Conservation (phyloP, 2,888 invertebrate genomes). For the Bhutanitis thaidina region DNA sequence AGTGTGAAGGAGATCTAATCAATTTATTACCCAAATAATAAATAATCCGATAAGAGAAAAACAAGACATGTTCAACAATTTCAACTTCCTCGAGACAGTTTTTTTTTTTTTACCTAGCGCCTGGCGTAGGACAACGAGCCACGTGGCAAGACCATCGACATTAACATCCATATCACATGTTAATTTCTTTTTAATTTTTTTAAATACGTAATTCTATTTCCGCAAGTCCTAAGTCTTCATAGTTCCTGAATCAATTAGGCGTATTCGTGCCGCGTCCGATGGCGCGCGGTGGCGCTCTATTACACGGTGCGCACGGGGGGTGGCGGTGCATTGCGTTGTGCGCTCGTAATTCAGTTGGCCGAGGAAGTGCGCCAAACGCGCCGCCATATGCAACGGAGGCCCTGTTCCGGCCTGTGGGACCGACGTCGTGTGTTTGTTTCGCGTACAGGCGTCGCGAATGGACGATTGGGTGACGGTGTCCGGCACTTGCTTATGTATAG, state of each 20-base stretch:
- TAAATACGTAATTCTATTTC: neutral
- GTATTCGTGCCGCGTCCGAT: neutral
- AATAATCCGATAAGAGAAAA: too few relatives aligned
- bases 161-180: too few relatives aligned
- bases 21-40: too few relatives aligned
- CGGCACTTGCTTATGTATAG: too few relatives aligned
- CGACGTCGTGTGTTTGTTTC: neutral
- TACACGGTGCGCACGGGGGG: neutral
- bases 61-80: too few relatives aligned
- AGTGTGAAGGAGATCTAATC: too few relatives aligned
- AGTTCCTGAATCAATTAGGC: conserved; percentile 3
- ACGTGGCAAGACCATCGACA: too few relatives aligned
- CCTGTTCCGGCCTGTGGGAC: neutral
- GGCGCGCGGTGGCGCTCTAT: neutral
- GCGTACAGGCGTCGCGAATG: neutral
- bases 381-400: neutral
- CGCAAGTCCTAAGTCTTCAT: neutral
- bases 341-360: conserved; percentile 9
- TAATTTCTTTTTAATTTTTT: too few relatives aligned
- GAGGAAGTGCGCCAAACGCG: conserved; percentile 3
- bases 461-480: neutral
- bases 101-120: too few relatives aligned
- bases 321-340: conserved; percentile 10
- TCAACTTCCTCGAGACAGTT: too few relatives aligned
- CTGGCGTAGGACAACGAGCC: too few relatives aligned